Evolutionary conservation across 1,140 invertebrate genomes (phyloP), one percentile per base, ranked within the genome.

Genomic region (Drosophila parabipectinata): DNA sequence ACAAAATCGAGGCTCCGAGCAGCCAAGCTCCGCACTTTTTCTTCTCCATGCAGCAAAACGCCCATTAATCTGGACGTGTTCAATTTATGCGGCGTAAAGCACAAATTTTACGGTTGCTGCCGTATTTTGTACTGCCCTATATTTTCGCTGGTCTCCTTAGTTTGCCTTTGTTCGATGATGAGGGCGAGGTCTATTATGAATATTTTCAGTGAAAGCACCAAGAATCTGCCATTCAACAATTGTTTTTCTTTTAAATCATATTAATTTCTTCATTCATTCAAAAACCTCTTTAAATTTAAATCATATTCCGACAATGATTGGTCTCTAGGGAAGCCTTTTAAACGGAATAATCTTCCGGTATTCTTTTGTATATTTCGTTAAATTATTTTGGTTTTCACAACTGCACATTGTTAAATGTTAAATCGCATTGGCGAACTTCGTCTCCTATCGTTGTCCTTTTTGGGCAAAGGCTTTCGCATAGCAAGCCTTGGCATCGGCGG

Each of bases 381-480:
- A 44, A 44, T 44, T 7, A 4, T 47, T 34, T 41, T 59, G 48
- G 30, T 51, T 39, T 56, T 59, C 73, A 10, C 45, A 48, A 59
- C 28, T 61, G 45, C 10, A 37, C 39, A 37, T 57, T 76, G 60
- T 80, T 71, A 52, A 79, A 75, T 77, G 69, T 67, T 50, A 68
- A 83, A 68, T 79, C 66, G 45, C 72, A 61, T 51, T 56, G 54
- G 63, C 37, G 72, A 54, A 81, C 57, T 59, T 58, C 53, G 57
- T 56, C 64, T 48, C 48, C 39, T 9, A 61, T 58, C 41, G 18
- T 10, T 30, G 56, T 21, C 39, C 51, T 54, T 28, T 18, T 14
- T 41, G 58, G 14, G 12, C 63, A 37, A 51, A 39, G 59, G 60
- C 45, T 1, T 15, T 66, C 45, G 59, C 63, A 64, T 32, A 39